Evolutionary conservation across 2,113 vertebrate species (phyloP).

Genomic region (Dipodomys spectabilis): DNA sequence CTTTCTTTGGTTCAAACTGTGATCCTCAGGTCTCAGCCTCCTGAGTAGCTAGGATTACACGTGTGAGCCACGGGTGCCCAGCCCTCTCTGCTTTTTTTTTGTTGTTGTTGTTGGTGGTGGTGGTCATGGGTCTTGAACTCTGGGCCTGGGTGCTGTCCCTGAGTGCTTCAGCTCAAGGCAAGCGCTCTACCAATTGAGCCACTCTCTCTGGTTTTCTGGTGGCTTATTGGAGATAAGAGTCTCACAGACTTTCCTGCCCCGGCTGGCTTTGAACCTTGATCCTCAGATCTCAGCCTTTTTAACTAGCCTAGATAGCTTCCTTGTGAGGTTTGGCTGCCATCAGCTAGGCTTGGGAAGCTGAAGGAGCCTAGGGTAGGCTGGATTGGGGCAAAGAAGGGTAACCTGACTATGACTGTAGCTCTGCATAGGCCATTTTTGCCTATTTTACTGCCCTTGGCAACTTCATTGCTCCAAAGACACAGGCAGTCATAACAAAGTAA

Average conservation of each 20-base stretch:
- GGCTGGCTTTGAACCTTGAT: too few species aligned
- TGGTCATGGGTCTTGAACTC: too few species aligned
- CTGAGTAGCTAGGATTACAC: too few species aligned
- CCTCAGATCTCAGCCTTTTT: too few species aligned
- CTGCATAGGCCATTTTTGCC: not conserved
- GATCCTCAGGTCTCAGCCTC: too few species aligned
- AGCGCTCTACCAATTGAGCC: not conserved
- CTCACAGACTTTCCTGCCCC: too few species aligned
- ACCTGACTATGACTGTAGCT: not conserved
- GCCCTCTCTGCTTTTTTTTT: not conserved
- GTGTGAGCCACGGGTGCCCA: not conserved
- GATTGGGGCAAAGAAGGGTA: not conserved
- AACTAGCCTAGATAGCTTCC: not conserved
- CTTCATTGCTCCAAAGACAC: not conserved
- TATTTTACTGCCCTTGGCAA: not conserved
- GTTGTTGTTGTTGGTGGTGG: not conserved
- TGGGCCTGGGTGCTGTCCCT: too few species aligned
- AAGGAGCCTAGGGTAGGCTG: not conserved
- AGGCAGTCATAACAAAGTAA: not conserved
- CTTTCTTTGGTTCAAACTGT: too few species aligned
- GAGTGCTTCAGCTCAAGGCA: too few species aligned
- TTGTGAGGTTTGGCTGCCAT: not conserved
- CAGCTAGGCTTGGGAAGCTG: too few species aligned
- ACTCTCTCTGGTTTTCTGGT: not conserved
- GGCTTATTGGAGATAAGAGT: too few species aligned